Conservation (phyloP, 2,888 invertebrate genomes). For the Graphium colonna region DNA sequence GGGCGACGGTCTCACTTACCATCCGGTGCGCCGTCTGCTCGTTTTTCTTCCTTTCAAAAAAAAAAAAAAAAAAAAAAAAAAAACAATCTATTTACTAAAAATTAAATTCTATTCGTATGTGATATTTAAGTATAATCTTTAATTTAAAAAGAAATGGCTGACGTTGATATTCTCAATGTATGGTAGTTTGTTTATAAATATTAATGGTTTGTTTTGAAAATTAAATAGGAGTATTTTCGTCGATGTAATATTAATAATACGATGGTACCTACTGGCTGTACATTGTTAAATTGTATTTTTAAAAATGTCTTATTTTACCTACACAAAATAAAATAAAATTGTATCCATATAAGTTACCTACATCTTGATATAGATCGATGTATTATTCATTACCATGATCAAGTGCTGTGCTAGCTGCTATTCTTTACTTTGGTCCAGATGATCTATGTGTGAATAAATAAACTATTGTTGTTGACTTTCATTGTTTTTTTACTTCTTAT, state of each 20-base stretch:
- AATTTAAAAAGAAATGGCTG: slow-evolving; percentile 8
- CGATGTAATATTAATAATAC: slow-evolving; percentile 1
- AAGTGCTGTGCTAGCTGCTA: slow-evolving; percentile 64
- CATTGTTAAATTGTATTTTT: slow-evolving; percentile 1
- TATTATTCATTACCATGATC: slow-evolving; percentile 33
- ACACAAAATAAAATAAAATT: slow-evolving; percentile 11
- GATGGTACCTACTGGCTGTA: not conserved
- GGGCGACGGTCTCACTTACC: too few relatives aligned
- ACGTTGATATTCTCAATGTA: slow-evolving; percentile 7
- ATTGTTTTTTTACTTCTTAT: slow-evolving; percentile 23
- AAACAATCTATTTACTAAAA: not conserved
- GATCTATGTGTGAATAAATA: slow-evolving; percentile 65
- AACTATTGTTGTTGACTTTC: slow-evolving; percentile 74
- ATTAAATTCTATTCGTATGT: slow-evolving; percentile 33
- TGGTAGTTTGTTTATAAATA: not conserved
- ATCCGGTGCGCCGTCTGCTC: too few relatives aligned
- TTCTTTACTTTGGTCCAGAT: slow-evolving; percentile 53
- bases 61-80: too few relatives aligned
- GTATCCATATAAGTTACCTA: slow-evolving; percentile 14
- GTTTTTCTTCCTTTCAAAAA: too few relatives aligned
- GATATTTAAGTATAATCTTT: slow-evolving; percentile 22
- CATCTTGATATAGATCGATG: slow-evolving; percentile 18
- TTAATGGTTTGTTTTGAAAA: slow-evolving; percentile 3
- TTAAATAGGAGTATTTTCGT: not conserved
- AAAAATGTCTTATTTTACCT: slow-evolving; percentile 3